Evolutionary conservation across 2,113 vertebrate genomes (phyloP).

Genomic region (Carettochelys insculpta): DNA sequence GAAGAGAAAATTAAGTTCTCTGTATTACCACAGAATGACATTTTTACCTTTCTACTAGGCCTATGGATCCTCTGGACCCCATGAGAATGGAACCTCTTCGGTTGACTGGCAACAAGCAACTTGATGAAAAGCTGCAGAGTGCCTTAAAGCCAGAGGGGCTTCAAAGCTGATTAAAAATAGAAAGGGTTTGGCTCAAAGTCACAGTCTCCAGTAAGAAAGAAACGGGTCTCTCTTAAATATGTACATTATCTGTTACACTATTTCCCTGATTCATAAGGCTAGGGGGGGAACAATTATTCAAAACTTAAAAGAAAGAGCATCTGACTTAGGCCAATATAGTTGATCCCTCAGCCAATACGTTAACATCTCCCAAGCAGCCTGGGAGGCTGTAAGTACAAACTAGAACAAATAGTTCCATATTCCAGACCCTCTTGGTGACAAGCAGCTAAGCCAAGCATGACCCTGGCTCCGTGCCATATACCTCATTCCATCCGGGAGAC

Average conservation of each 20-base stretch:
- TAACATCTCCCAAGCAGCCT: background rate
- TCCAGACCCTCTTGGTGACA: background rate
- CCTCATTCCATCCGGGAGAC: background rate
- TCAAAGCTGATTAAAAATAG: slow-evolving; percentile 67
- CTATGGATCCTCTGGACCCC: background rate
- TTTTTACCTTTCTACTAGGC: background rate
- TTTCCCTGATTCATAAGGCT: background rate
- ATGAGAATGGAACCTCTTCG: slow-evolving; percentile 23
- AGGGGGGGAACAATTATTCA: slow-evolving; percentile 6
- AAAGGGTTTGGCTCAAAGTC: slow-evolving; percentile 57
- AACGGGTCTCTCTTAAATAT: slow-evolving; percentile 40
- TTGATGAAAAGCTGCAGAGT: slow-evolving; percentile 68
- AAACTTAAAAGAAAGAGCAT: background rate
- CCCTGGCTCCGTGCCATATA: background rate
- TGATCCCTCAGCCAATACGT: background rate
- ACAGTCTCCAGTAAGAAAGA: slow-evolving; percentile 16
- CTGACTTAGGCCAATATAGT: background rate
- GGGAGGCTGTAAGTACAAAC: slow-evolving; percentile 4
- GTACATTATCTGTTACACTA: slow-evolving; percentile 26
- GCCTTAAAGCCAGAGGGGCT: slow-evolving; percentile 39
- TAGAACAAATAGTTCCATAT: background rate
- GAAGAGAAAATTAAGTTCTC: background rate
- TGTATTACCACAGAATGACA: slow-evolving; percentile 14
- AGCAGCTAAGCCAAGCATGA: background rate
- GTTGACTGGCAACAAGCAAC: slow-evolving; percentile 43